Conservation (phyloP, 2,888 invertebrate species). For the Monochamus alternatus region DNA sequence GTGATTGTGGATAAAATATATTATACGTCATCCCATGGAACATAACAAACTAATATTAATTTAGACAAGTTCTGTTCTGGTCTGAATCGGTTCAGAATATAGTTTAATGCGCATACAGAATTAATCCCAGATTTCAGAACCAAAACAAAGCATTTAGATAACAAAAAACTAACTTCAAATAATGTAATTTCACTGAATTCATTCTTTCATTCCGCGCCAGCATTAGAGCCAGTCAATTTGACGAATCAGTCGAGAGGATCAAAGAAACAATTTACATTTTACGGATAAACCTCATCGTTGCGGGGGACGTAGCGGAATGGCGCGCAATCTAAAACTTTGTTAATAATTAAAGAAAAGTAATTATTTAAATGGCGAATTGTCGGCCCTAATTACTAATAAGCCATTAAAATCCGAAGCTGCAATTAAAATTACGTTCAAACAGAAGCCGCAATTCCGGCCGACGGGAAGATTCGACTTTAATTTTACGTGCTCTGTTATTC, state of each 20-base stretch:
- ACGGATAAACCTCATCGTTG: background rate
- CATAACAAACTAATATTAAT: too few relatives aligned
- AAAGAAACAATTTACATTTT: background rate
- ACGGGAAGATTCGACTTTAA: conserved; percentile 18
- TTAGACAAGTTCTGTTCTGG: too few relatives aligned
- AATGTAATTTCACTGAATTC: too few relatives aligned
- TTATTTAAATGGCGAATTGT: conserved; percentile 10
- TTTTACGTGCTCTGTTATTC: conserved; percentile 28
- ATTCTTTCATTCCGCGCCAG: too few relatives aligned
- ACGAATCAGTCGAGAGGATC: background rate
- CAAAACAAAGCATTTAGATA: too few relatives aligned
- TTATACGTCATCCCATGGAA: too few relatives aligned
- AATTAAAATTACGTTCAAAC: conserved; percentile 23
- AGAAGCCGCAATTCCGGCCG: conserved; percentile 16
- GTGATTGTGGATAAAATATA: too few relatives aligned
- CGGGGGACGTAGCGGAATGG: background rate
- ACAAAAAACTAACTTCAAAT: too few relatives aligned
- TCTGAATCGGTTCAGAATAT: too few relatives aligned
- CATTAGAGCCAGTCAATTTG: too few relatives aligned
- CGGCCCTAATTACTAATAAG: conserved; percentile 27
- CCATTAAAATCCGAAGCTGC: conserved; percentile 23
- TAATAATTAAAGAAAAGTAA: conserved; percentile 18
- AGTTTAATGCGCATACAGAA: too few relatives aligned
- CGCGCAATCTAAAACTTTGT: conserved; percentile 2
- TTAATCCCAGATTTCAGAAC: too few relatives aligned